Evolutionary conservation across 2,113 vertebrate genomes (phyloP), one percentile per base, ranked within the genome.

Genomic region (Spheniscus mendiculus): DNA sequence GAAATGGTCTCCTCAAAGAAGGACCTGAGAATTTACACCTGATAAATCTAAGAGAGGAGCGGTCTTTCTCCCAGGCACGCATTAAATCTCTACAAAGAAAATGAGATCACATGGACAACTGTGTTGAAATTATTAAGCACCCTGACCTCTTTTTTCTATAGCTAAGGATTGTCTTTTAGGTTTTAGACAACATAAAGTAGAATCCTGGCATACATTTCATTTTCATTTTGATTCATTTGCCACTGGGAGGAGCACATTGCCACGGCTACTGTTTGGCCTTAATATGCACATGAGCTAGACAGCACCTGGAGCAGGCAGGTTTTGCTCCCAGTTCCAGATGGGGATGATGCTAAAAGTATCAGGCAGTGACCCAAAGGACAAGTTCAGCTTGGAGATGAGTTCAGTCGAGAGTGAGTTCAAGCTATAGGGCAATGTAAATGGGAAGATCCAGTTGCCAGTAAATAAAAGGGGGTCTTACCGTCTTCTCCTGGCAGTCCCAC

Each of bases 251-350:
- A 80, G 53, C 45, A 29, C 29, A n/a, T 2, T 22, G 45, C 50
- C 27, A 25, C 1, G 0, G 38, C 25, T 40, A 8, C 47, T 15
- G 2, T 53, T 71, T 21, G 11, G 30, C 34, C 59, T 67, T 17
- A 34, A 4, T 5, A 10, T n/a, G 52, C 22, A 3, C 12, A 9
- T 3, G 55, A 12, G 1, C 49, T 29, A 25, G 15, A 3, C 18
- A 25, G 56, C 42, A 15, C n/a, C 50, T n/a, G 74, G 9, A 73
- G 11, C 21, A 47, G 6, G 18, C 5, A 19, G 56, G 8, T 40
- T 79, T 82, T 45, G 9, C 61, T 83, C 29, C n/a, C 56, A 50
- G 9, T n/a, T 90, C n/a, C 47, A 17, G 42, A 15, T 27, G 17
- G 29, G 15, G 34, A 42, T 14, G 38, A n/a, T 2, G 6, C 11